Conservation (phyloP, 2,797 vertebrate species). For the Brotogeris chrysoptera region DNA sequence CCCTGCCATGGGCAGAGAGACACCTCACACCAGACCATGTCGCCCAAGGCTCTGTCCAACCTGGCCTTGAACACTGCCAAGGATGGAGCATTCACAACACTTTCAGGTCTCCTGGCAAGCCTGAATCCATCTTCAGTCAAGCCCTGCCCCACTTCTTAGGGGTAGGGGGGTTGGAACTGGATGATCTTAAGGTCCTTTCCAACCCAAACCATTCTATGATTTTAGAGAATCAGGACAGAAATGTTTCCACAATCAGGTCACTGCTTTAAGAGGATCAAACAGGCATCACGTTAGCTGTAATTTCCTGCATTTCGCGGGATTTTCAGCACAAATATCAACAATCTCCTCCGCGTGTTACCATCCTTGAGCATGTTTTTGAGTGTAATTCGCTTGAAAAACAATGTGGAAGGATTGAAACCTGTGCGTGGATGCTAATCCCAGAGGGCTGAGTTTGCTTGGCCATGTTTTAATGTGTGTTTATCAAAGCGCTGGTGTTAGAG, state of each 20-base stretch:
- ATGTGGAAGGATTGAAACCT: not conserved
- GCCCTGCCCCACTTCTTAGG: not conserved
- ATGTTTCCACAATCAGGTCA: constrained; percentile 27
- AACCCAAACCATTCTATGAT: not conserved
- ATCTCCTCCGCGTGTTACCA: not conserved
- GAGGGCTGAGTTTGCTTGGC: not conserved
- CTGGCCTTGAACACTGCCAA: too few relatives aligned
- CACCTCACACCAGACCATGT: too few relatives aligned
- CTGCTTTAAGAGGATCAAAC: constrained; percentile 50
- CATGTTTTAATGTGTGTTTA: not conserved
- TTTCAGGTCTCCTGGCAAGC: not conserved
- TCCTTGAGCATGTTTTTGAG: not conserved
- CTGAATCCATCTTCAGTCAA: not conserved
- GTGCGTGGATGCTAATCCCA: not conserved
- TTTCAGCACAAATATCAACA: constrained; percentile 11
- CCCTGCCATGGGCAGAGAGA: too few relatives aligned
- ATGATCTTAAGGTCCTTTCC: not conserved
- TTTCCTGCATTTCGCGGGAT: constrained; percentile 37
- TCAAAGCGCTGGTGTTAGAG: not conserved
- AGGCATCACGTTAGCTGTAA: constrained; percentile 1
- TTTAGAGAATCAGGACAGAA: not conserved
- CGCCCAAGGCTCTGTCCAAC: too few relatives aligned
- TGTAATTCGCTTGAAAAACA: not conserved
- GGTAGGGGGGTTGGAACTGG: not conserved
- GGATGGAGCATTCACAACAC: not conserved